Evolutionary conservation across 2,888 invertebrate species (phyloP), one percentile per base, ranked within the genome.

Genomic region (Macrophya annulata): DNA sequence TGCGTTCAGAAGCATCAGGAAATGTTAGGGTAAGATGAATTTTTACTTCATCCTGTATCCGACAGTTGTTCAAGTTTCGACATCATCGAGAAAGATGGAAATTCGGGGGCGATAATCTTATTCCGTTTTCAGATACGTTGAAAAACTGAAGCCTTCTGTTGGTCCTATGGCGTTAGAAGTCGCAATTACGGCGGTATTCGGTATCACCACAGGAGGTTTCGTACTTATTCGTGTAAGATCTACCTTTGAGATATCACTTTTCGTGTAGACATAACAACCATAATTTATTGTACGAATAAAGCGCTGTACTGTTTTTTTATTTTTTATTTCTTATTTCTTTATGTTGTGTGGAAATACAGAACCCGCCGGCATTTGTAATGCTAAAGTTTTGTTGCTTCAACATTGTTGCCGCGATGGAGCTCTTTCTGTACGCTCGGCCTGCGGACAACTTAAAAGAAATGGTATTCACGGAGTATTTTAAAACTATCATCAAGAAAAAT

Each of bases 341-440:
- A 51, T 17, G 17, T 51, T 17, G 51, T 17, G 17, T 51, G 51
- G 51, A n/a, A 51, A 21, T 68, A 17, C 43, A 83, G 82, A 15
- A 51, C 48, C 82, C 45, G n/a, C 31, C 82, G 48, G 12, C 31
- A n/a, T 43, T 37, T 37, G 2, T 4, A 65, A 3, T 83, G 68
- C 45, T 86, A 76, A 77, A 88, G 8, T 90, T 88, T 31, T 74
- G 84, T 6, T 81, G 88, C 9, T 88, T 89, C 17, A 88, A 89
- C 15, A 85, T 90, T 21, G 88, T 87, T 15, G 89, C 90, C 4
- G 86, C 87, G n/a, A n/a, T 88, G 8, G 91, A 90, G 76, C 88
- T 91, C 6, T 90, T 90, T 71, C 86, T 90, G 55, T 91, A 90
- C 68, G 87, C 90, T 10, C 90, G 90, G 88, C 89, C 91, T 4